Conservation (phyloP, 37 sponge, comb jelly and placozoan genomes). For the Chondrosia reniformis region DNA sequence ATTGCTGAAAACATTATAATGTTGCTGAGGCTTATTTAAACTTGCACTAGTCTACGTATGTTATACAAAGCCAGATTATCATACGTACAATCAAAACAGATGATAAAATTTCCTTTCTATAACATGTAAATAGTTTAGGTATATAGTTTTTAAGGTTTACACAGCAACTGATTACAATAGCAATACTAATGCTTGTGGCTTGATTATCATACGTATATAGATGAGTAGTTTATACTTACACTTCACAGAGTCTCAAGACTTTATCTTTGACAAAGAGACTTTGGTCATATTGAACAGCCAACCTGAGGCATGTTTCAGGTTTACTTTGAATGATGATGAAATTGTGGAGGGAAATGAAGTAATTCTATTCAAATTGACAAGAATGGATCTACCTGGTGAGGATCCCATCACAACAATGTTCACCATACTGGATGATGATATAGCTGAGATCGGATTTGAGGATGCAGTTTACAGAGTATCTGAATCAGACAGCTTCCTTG, state of each 20-base stretch:
- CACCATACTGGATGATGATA: conserved; percentile 29
- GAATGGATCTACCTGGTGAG: neutral
- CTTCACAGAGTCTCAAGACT: conserved; percentile 22
- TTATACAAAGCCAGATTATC: too few species aligned
- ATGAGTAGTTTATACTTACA: neutral
- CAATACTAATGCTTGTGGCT: neutral
- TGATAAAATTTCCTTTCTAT: too few species aligned
- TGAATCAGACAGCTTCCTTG: neutral
- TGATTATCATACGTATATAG: neutral
- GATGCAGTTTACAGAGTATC: neutral
- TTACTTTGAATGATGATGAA: neutral
- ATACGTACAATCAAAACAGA: too few species aligned
- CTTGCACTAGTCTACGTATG: too few species aligned
- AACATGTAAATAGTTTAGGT: too few species aligned
- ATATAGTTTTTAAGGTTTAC: too few species aligned
- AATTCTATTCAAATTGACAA: neutral
- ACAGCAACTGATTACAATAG: too few species aligned
- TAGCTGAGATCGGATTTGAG: neutral
- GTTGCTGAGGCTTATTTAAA: too few species aligned
- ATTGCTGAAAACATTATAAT: too few species aligned
- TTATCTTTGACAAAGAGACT: neutral
- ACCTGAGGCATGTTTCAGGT: neutral
- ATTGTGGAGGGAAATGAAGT: neutral
- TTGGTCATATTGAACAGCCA: neutral
- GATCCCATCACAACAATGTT: neutral